Conservation (phyloP, 2,888 invertebrate genomes). For the Nemoura dubitans region DNA sequence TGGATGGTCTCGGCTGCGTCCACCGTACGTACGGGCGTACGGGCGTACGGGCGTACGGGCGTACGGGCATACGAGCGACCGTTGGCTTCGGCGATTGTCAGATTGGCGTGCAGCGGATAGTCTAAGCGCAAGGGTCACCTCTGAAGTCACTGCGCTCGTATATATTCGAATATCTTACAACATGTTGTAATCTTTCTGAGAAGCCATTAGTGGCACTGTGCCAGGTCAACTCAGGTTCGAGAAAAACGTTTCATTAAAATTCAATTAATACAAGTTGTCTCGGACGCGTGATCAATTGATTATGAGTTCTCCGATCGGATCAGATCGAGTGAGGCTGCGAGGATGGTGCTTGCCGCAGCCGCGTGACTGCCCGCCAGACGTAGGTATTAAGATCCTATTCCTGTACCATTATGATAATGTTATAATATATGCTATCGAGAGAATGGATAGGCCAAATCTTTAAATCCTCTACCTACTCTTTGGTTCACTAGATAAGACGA, state of each 20-base stretch:
- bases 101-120: not conserved
- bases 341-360: not conserved
- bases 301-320: constrained; percentile 4
- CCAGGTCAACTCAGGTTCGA: not conserved
- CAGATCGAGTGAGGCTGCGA: not conserved
- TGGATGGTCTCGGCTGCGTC: too few relatives aligned
- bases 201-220: not conserved
- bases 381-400: constrained; percentile 12
- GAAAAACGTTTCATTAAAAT: constrained; percentile 26
- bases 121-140: not conserved
- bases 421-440: not conserved
- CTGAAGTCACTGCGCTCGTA: not conserved
- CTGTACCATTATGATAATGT: not conserved
- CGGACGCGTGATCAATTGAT: constrained; percentile 22
- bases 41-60: too few relatives aligned
- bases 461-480: too few relatives aligned
- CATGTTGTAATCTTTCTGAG: not conserved
- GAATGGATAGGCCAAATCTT: not conserved
- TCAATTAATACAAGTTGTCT: constrained; percentile 15
- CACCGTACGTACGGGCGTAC: too few relatives aligned
- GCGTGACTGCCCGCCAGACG: not conserved
- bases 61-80: too few relatives aligned
- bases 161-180: not conserved
- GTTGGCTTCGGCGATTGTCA: too few relatives aligned
- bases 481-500: not conserved